A percentile compares a stretch with the other conserved stretches of the same genome.
Evolutionary conservation across 35 echinoderm and acorn worm genomes (phyloP).

Genomic region (Diadema setosum): DNA sequence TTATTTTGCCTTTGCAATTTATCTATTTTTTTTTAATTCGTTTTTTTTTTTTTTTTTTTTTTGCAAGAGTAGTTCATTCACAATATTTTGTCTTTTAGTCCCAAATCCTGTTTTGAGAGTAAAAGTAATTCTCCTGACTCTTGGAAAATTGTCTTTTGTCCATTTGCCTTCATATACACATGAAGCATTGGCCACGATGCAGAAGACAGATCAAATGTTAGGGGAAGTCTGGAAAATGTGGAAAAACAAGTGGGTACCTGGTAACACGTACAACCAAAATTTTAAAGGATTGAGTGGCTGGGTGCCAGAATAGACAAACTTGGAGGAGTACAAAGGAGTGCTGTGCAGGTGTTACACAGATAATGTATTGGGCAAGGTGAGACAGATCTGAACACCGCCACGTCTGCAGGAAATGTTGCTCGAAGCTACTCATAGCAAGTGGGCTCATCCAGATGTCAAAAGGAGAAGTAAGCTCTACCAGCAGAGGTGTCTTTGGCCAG

Average conservation of each 20-base stretch:
- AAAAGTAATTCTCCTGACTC: no score
- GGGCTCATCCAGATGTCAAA: neutral
- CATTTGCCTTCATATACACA: neutral
- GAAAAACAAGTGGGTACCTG: neutral
- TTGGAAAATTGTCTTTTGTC: no score
- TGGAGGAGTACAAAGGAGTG: neutral
- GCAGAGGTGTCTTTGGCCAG: neutral
- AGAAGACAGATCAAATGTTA: neutral
- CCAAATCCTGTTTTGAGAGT: no score
- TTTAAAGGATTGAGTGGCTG: neutral
- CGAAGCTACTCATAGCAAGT: neutral
- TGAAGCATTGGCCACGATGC: neutral
- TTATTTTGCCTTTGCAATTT: no score
- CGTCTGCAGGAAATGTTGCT: neutral
- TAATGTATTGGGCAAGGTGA: neutral
- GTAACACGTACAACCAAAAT: neutral
- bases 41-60: no score
- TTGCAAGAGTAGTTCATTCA: no score
- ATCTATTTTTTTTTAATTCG: no score
- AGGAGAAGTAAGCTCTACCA: no score
- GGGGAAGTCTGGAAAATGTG: neutral
- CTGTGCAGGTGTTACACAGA: neutral
- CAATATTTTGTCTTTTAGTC: no score
- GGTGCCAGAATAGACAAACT: neutral
- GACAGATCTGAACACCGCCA: neutral